Percentiles rank a stretch among this genome's conserved stretches.
Evolutionary conservation across 2,888 invertebrate genomes (phyloP).

Genomic region (Pristionchus fissidentatus): DNA sequence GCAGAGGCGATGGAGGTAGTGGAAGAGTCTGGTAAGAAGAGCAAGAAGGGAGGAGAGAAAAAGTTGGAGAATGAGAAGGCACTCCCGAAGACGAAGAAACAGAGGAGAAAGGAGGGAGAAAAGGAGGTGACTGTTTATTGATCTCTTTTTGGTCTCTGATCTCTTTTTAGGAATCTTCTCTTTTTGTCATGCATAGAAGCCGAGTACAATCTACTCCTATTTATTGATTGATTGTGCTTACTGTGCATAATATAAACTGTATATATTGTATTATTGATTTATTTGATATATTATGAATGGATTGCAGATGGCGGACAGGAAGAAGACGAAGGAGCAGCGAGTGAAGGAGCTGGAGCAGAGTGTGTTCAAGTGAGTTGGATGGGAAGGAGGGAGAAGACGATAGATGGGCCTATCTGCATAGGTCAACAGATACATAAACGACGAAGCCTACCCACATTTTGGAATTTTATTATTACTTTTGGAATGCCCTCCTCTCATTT

Average conservation of each 20-base stretch:
- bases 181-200: no score
- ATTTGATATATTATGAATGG: background rate
- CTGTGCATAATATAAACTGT: no score
- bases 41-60: constrained; percentile 8
- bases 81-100: constrained; percentile 55
- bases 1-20: constrained; percentile 17
- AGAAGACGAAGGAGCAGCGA: constrained; percentile 14
- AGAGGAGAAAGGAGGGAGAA: constrained; percentile 51
- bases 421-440: no score
- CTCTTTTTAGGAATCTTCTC: background rate
- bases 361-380: constrained; percentile 44
- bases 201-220: background rate
- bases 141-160: background rate
- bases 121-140: background rate
- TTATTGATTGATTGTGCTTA: background rate
- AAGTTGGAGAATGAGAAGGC: constrained; percentile 44
- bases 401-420: constrained; percentile 14
- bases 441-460: no score
- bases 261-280: no score
- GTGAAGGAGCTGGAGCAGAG: constrained; percentile 36
- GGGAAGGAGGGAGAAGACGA: constrained; percentile 48
- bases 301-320: background rate
- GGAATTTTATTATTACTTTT: background rate
- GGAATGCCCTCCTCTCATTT: no score
- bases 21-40: background rate